phyloP scores from a whole-genome alignment of 2,888 invertebrate species.

The Dyspetes luteomarginatus region DNA sequence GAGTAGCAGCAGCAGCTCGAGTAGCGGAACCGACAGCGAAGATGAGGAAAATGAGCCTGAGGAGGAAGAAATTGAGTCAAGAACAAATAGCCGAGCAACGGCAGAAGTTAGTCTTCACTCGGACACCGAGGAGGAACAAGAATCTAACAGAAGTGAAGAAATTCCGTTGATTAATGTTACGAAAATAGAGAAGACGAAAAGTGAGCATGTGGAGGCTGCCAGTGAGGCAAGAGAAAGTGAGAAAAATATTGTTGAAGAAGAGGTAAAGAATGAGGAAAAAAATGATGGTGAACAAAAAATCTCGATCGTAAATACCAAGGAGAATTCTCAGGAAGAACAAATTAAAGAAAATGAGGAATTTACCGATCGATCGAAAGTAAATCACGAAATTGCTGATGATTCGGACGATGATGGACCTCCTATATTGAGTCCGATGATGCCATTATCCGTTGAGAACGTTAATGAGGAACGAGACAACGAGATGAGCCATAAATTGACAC shows the following conservation, averaged over 20 bases:
- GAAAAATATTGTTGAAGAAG: conserved; percentile 42
- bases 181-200: conserved; percentile 63
- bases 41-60: conserved; percentile 62
- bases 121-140: conserved; percentile 69
- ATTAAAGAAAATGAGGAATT: too few species aligned
- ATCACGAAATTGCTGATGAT: conserved; percentile 61
- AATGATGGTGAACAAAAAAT: conserved; percentile 9
- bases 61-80: conserved; percentile 70
- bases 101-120: conserved; percentile 72
- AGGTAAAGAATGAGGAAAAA: conserved; percentile 45
- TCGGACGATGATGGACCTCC: conserved; percentile 81
- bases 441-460: conserved; percentile 70
- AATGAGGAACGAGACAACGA: conserved; percentile 52
- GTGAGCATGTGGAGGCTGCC: conserved; percentile 64
- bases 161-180: background rate
- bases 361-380: background rate
- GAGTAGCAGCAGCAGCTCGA: conserved; percentile 32
- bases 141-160: conserved; percentile 13
- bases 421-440: conserved; percentile 80
- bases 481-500: conserved; percentile 70
- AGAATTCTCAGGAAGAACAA: conserved; percentile 29
- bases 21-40: conserved; percentile 31
- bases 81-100: conserved; percentile 69
- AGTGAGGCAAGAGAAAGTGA: conserved; percentile 4
- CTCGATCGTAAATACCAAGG: conserved; percentile 2